Conservation (phyloP, 2,888 invertebrate genomes). For the Ganaspis brasiliensis region DNA sequence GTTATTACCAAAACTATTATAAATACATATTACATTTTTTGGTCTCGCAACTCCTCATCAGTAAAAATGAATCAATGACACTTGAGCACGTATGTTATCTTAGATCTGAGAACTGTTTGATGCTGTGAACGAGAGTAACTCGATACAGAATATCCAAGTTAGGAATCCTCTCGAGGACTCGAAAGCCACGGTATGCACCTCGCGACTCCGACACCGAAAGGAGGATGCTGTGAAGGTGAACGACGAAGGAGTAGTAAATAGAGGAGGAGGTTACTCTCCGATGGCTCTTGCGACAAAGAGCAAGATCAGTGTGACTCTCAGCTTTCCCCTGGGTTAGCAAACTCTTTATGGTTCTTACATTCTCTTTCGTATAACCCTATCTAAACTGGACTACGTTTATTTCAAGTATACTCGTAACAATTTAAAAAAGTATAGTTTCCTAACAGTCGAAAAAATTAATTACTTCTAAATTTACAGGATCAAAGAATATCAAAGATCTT, state of each 20-base stretch:
- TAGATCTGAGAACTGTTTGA: conserved; percentile 41
- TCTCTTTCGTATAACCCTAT: conserved; percentile 44
- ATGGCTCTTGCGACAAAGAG: conserved; percentile 75
- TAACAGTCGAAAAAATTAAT: too few relatives aligned
- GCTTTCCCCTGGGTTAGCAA: conserved; percentile 69
- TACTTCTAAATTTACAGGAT: too few relatives aligned
- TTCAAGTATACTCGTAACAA: too few relatives aligned
- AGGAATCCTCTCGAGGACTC: conserved; percentile 67
- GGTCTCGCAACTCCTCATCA: conserved; percentile 48
- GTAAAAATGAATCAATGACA: conserved; percentile 29
- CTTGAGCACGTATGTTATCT: conserved; percentile 25
- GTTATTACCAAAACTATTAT: too few relatives aligned
- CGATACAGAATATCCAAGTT: conserved; percentile 70
- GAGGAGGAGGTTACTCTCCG: conserved; percentile 70
- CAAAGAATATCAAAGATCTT: too few relatives aligned
- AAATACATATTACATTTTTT: too few relatives aligned
- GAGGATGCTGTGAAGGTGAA: conserved; percentile 55
- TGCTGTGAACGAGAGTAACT: conserved; percentile 70
- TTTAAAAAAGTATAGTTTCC: too few relatives aligned
- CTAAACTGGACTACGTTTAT: conserved; percentile 32
- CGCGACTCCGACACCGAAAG: conserved; percentile 63
- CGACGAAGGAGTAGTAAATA: conserved; percentile 49
- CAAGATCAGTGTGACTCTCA: conserved; percentile 77
- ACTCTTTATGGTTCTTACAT: conserved; percentile 64
- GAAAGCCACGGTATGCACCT: conserved; percentile 70